These are phyloP conservation scores for Drosophila gaucha DNA, from an alignment of 2,888 invertebrate genomes.

Conservation along the genomic window DNA sequence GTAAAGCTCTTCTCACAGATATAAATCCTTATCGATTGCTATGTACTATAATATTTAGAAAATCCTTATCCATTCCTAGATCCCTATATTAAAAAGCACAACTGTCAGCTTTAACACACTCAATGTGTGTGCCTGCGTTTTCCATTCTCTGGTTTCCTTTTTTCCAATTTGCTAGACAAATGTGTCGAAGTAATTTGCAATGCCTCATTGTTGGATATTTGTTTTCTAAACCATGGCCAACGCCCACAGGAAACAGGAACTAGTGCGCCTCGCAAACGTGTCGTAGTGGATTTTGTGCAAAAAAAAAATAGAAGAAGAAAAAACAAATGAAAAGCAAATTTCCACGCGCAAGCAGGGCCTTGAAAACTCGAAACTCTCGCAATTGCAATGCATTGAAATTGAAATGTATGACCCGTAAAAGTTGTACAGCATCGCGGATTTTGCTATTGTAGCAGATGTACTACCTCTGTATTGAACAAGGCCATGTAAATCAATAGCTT, in stretches of 20 bases:
- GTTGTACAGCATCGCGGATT: conserved; percentile 58
- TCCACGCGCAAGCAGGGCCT: conserved; percentile 5
- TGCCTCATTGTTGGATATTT: conserved; percentile 35
- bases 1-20: too few species aligned
- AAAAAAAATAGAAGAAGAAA: too few species aligned
- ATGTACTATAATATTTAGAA: too few species aligned
- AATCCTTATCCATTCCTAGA: too few species aligned
- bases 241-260: conserved; percentile 27
- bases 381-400: conserved; percentile 47
- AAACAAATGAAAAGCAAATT: conserved; percentile 53
- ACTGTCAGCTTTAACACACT: not conserved
- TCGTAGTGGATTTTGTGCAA: conserved; percentile 22
- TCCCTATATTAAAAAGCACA: too few species aligned
- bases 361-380: conserved; percentile 27
- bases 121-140: not conserved
- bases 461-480: conserved; percentile 55
- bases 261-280: conserved; percentile 23
- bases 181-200: conserved; percentile 64
- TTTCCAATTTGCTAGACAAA: conserved; percentile 11
- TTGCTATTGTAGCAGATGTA: conserved; percentile 44
- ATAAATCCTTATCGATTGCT: too few species aligned
- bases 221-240: conserved; percentile 7
- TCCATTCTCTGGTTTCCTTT: not conserved
- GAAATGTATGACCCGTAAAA: conserved; percentile 62
- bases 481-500: conserved; percentile 61